Base-by-base conservation (phyloP, 2,113 vertebrate genomes). In the Ageneiosus marmoratus region DNA sequence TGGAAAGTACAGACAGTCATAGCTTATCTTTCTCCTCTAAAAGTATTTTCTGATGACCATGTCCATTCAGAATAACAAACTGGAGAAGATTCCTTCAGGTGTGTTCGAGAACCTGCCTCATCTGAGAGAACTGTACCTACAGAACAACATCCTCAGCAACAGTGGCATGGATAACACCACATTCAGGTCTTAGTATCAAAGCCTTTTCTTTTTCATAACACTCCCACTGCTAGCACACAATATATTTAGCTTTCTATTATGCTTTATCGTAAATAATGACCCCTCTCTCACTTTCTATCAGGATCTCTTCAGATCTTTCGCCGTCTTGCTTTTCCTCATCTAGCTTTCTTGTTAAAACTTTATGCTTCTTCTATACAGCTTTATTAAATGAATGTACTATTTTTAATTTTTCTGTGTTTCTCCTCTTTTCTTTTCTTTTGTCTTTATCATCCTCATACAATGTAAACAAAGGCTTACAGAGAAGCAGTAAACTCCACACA, bases 131-230 rank as follows among this genome's bases (percentile, higher is more conserved):
- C 92, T 99, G 16, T 97, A 99, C 88, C 91, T 99, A 56, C 98
- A 99, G 92, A 96, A 98, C 89, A 99, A 99, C 89, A 94, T 95
- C 62, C 93, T 99, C 86, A 96, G 93, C 20, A 97, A 98, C 1
- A 95, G 96, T 13, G 96, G 96, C 77, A 95, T 99, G 93, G 96
- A 98, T 90, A 97, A 98, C 0, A 94, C 96, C 90, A 99, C 97
- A 24, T 99, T 99, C 93, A 96, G 96, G 98, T 99, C 48, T 53
- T 24, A 51, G 48, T 74, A 29, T n/a, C 24, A 20, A 32, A n/a
- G 6, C 51, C n/a, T 13, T 10, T 53, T 13, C 5, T 44, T 32
- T 15, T 11, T 18, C n/a, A 12, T 34, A 27, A 24, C 10, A 53
- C 24, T 81, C 3, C 13, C 12, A 18, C 29, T 44, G 32, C 50